Conservation (phyloP, 2,888 invertebrate genomes). For the Machimus rusticus region DNA sequence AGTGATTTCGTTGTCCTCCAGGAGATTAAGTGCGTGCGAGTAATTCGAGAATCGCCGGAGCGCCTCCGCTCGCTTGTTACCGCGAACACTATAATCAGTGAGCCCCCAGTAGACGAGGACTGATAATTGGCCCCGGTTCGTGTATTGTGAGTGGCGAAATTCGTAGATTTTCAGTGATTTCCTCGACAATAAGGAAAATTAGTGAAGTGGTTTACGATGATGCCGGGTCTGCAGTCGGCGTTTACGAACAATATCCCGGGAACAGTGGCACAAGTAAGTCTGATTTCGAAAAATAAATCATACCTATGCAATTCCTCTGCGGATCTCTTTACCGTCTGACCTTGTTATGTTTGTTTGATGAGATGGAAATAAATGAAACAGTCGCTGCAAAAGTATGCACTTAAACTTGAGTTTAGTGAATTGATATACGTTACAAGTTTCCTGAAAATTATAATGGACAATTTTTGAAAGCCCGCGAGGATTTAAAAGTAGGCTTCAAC, state of each 20-base stretch:
- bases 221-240: slow-evolving; percentile 18
- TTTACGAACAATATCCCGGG: slow-evolving; percentile 23
- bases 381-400: no score
- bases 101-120: slow-evolving; percentile 19
- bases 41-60: slow-evolving; percentile 14
- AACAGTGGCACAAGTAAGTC: slow-evolving; percentile 19
- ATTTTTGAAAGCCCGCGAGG: no score
- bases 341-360: background rate
- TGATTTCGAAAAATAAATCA: background rate
- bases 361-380: no score
- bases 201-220: slow-evolving; percentile 22
- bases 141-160: background rate
- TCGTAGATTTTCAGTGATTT: slow-evolving; percentile 17
- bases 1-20: slow-evolving; percentile 2
- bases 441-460: no score
- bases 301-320: background rate
- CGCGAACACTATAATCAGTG: slow-evolving; percentile 27
- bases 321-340: background rate
- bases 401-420: background rate
- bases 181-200: background rate
- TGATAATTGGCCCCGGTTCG: slow-evolving; percentile 10
- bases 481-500: no score
- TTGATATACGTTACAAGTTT: no score
- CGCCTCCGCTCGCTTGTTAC: slow-evolving; percentile 5
- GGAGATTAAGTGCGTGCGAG: slow-evolving; percentile 20